phyloP scores from a whole-genome alignment of 2,888 invertebrate species.

The Clusia tigrina region DNA sequence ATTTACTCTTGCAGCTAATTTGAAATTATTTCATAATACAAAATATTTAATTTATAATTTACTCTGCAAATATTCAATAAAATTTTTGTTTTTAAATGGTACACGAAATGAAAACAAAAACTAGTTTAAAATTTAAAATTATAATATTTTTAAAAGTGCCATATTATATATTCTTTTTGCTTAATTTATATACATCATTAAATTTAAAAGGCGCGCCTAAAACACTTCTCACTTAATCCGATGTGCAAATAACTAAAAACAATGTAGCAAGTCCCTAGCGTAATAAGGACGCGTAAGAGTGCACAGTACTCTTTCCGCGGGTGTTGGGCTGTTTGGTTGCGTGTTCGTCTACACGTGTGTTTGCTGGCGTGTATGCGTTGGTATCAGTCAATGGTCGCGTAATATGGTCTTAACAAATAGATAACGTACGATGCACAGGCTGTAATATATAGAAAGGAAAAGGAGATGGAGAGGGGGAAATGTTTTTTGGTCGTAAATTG shows the following conservation, averaged over 20 bases:
- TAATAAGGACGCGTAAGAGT: too few relatives aligned
- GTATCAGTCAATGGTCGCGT: constrained; percentile 30
- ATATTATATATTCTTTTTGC: too few relatives aligned
- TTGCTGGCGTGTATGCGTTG: not conserved
- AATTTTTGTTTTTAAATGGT: not conserved
- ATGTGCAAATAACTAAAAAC: not conserved
- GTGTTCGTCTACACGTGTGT: constrained; percentile 1
- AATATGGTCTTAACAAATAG: constrained; percentile 20
- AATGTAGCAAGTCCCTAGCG: not conserved
- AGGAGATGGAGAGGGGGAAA: not conserved
- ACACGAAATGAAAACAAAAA: not conserved
- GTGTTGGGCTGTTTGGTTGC: constrained; percentile 7
- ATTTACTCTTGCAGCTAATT: constrained; percentile 5
- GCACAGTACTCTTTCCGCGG: too few relatives aligned
- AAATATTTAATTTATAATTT: constrained; percentile 5
- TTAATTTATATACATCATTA: constrained; percentile 3
- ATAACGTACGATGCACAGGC: too few relatives aligned
- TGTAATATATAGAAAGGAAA: not conserved
- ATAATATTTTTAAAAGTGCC: constrained; percentile 4
- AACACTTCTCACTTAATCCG: not conserved
- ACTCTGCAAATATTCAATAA: not conserved
- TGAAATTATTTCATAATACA: constrained; percentile 12
- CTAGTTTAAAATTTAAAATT: constrained; percentile 13
- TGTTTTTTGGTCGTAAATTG: too few relatives aligned
- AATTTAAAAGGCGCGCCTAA: not conserved